Conservation (phyloP, 2,888 invertebrate species). For the Drosophila cyrtoloma region DNA sequence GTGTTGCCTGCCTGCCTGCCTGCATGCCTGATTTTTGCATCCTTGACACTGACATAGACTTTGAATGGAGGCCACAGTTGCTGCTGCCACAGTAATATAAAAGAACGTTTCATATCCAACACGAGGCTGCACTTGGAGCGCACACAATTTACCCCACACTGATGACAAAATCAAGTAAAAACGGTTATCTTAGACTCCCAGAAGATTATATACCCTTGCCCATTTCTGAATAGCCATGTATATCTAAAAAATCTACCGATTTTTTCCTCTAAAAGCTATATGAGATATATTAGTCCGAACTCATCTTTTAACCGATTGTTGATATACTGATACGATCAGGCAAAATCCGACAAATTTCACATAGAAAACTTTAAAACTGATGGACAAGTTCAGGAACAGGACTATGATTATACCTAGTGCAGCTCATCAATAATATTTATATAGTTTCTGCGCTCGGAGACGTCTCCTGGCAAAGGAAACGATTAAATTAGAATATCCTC, state of each 20-base stretch:
- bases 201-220: neutral
- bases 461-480: neutral
- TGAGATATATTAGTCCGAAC: neutral
- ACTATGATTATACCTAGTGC: neutral
- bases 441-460: neutral
- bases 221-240: neutral
- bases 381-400: neutral
- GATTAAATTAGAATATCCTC: neutral
- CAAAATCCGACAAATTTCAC: no score
- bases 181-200: neutral
- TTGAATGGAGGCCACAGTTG: constrained; percentile 45
- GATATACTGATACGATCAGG: no score
- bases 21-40: constrained; percentile 53
- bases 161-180: constrained; percentile 21
- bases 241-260: neutral
- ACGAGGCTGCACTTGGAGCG: constrained; percentile 36
- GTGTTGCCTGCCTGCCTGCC: constrained; percentile 15
- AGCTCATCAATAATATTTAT: neutral
- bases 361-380: no score
- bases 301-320: no score
- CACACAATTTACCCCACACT: constrained; percentile 19
- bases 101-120: constrained; percentile 21
- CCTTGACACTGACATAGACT: constrained; percentile 74
- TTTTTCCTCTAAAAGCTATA: neutral
- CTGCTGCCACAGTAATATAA: constrained; percentile 3